Percentiles rank a stretch among this genome's conserved stretches.
phyloP scores from a whole-genome alignment of 2,888 invertebrate species.

The Synanthedon formicaeformis region DNA sequence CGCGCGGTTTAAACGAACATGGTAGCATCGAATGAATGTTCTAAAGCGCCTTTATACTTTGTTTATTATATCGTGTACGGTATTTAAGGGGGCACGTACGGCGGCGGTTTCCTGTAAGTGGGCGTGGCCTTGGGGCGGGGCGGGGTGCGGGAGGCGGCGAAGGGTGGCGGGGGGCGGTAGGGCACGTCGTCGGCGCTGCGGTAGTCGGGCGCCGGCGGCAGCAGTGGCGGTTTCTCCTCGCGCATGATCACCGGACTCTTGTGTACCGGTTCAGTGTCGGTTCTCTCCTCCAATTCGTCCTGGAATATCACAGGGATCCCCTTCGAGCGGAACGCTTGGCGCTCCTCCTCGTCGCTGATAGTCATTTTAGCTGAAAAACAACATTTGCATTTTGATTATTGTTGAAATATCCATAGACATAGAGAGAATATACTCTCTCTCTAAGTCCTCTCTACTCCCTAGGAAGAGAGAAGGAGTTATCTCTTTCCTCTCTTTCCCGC shows the following conservation, averaged over 20 bases:
- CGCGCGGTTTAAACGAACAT: no score
- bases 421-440: not conserved
- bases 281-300: slow-evolving; percentile 95
- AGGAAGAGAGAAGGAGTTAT: not conserved
- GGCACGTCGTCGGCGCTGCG: slow-evolving; percentile 76
- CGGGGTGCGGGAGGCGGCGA: slow-evolving; percentile 79
- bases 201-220: slow-evolving; percentile 82
- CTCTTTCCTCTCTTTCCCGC: no score
- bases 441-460: not conserved
- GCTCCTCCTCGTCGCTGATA: slow-evolving; percentile 80
- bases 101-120: slow-evolving; percentile 94
- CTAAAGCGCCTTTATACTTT: no score
- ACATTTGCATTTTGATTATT: no score
- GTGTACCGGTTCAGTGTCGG: slow-evolving; percentile 86
- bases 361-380: slow-evolving; percentile 74
- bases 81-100: slow-evolving; percentile 95
- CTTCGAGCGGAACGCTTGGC: slow-evolving; percentile 85
- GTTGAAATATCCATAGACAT: slow-evolving; percentile 64
- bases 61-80: no score
- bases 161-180: slow-evolving; percentile 92
- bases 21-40: no score
- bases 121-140: slow-evolving; percentile 87
- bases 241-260: slow-evolving; percentile 94
- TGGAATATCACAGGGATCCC: slow-evolving; percentile 96
- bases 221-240: slow-evolving; percentile 93